Base-by-base conservation (phyloP, 2,113 vertebrate genomes). In the Penelope pileata region DNA sequence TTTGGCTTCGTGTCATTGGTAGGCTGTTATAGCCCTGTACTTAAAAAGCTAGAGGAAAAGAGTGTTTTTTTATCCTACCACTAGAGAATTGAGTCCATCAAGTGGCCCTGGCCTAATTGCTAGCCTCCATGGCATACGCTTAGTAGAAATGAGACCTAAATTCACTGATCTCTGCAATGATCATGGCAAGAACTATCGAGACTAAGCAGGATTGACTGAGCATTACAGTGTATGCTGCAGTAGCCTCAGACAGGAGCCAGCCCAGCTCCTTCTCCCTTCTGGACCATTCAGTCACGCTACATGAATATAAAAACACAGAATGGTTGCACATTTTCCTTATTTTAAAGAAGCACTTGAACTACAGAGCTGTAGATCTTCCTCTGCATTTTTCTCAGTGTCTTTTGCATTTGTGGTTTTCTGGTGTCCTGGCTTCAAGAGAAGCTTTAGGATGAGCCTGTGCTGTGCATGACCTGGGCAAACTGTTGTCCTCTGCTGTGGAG, bases 301-400 rank as follows among this genome's bases (percentile, higher is more conserved):
- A 8, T 80, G 34, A 8, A 9, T 77, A 74, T 73, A 76, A 83
- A 93, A 83, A 72, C 36, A 83, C 70, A 77, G 48, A 69, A 85
- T 16, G 78, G 3, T 10, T 56, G 16, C 12, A 18, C 68, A 42
- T 79, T 87, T 83, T 24, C 79, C 29, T 69, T 87, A 30, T 17
- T 79, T 91, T 82, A 76, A n/a, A 56, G 23, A 90, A 64, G 5
- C 43, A 12, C 9, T 29, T 13, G 43, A 73, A 27, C 59, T 89
- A 56, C 30, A 62, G 45, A 48, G 50, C 19, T 1, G 0, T 32
- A 77, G 16, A 22, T 62, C 22, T 58, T 88, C 50, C 58, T 83
- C n/a, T 91, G 4, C 27, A 17, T 66, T 45, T 88, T 93, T 74
- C 54, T 86, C 58, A 82, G 9, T 43, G n/a, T 72, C 27, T 75